These are phyloP conservation scores for Semnopithecus entellus DNA, from an alignment of 2,113 vertebrate genomes.

Conservation along the genomic window DNA sequence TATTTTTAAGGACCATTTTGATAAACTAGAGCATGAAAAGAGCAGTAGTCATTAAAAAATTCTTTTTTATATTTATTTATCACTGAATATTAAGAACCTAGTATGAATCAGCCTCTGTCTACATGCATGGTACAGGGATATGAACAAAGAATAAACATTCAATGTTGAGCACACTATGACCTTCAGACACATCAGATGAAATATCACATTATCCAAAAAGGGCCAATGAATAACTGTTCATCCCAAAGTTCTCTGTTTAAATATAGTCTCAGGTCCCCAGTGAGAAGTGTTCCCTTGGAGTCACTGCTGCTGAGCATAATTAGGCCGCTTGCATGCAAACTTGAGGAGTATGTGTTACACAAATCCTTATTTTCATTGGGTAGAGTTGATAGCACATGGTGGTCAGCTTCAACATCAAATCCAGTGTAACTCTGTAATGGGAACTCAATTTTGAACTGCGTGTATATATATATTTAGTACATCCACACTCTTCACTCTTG, in stretches of 20 bases:
- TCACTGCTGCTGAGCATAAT: conserved; percentile 21
- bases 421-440: not conserved
- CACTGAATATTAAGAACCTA: conserved; percentile 11
- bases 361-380: not conserved
- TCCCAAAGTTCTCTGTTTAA: conserved; percentile 37
- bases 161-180: not conserved
- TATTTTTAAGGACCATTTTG: not conserved
- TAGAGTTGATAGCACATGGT: not conserved
- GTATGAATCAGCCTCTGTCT: conserved; percentile 9
- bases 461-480: not conserved
- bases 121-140: not conserved
- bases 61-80: not conserved
- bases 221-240: conserved; percentile 34
- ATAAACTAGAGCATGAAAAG: not conserved
- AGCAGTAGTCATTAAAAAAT: not conserved
- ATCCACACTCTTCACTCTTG: not conserved
- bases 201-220: conserved; percentile 58
- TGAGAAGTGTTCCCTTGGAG: not conserved
- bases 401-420: not conserved
- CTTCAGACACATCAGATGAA: conserved; percentile 27
- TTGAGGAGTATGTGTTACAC: not conserved
- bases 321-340: not conserved
- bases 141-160: not conserved
- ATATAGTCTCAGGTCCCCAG: conserved; percentile 3
- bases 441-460: not conserved